Conservation (phyloP, 2,113 vertebrate species). For the Lathamus discolor region DNA sequence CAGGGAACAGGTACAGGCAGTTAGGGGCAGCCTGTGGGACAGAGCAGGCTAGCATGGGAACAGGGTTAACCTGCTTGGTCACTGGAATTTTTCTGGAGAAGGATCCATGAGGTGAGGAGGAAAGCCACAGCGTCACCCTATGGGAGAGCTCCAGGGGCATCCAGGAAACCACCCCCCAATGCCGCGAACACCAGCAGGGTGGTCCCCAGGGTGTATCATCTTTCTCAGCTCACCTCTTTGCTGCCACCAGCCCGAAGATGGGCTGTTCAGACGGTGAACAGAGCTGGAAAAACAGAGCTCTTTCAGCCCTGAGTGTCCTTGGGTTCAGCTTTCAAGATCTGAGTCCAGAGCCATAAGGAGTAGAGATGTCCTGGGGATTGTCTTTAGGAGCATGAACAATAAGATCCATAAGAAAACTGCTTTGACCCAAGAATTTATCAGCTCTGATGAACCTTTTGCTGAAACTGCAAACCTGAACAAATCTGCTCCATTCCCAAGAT, state of each 20-base stretch:
- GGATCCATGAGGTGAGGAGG: rapidly evolving
- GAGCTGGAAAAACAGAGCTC: not conserved
- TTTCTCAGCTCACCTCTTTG: not conserved
- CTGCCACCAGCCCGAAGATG: not conserved
- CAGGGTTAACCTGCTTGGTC: rapidly evolving
- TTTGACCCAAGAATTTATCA: not conserved
- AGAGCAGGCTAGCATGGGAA: rapidly evolving
- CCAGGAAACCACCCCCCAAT: rapidly evolving
- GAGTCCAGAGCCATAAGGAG: not conserved
- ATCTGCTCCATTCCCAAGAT: not conserved
- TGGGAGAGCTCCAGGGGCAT: not conserved
- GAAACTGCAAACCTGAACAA: not conserved
- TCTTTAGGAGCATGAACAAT: not conserved
- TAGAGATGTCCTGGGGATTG: not conserved
- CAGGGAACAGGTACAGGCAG: too few species aligned
- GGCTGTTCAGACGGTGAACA: not conserved
- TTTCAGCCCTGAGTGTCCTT: not conserved
- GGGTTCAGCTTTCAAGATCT: not conserved
- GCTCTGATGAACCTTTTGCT: not conserved
- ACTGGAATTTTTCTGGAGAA: not conserved
- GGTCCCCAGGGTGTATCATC: not conserved
- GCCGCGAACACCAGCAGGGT: not conserved
- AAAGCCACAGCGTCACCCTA: not conserved
- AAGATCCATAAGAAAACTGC: not conserved
- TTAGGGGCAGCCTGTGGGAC: not conserved